phyloP scores from a whole-genome alignment of 92 coral and sea anemone species.

The Heliopora coerulea region DNA sequence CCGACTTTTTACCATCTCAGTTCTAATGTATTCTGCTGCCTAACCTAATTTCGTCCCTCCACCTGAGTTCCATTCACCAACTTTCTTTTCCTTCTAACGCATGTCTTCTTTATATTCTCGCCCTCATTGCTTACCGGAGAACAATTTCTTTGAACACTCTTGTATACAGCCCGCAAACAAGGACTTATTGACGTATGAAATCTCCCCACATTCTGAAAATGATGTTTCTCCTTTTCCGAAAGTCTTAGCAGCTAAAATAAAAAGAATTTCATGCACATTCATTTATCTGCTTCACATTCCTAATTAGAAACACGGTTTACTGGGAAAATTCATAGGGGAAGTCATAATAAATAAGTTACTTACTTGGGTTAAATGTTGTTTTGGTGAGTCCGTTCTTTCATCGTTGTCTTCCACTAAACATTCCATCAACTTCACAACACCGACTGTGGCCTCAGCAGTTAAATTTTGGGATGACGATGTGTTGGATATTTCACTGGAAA shows the following conservation, averaged over 20 bases:
- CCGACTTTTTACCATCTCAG: too few species aligned
- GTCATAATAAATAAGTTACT: background rate
- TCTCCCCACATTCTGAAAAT: background rate
- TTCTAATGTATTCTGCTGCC: too few species aligned
- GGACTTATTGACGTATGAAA: conserved; percentile 51
- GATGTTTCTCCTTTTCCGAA: conserved; percentile 45
- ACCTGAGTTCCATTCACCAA: too few species aligned
- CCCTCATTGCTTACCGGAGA: conserved; percentile 68
- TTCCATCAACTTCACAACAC: conserved; percentile 76
- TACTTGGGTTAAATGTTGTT: conserved; percentile 37
- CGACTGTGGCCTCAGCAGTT: conserved; percentile 75
- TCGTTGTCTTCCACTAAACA: conserved; percentile 66
- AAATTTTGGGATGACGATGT: conserved; percentile 74
- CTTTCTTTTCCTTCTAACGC: too few species aligned
- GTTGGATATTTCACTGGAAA: conserved; percentile 68
- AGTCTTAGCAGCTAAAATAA: conserved; percentile 71
- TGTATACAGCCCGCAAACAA: conserved; percentile 78
- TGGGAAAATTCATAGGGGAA: too few species aligned
- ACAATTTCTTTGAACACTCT: conserved; percentile 77
- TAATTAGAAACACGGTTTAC: too few species aligned
- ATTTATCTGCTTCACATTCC: too few species aligned
- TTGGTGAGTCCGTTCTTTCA: background rate
- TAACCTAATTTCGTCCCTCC: too few species aligned
- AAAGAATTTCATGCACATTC: too few species aligned
- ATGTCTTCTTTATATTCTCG: too few species aligned